phyloP scores from a whole-genome alignment of 2,888 invertebrate species.

The Ecliptopera silaceata region DNA sequence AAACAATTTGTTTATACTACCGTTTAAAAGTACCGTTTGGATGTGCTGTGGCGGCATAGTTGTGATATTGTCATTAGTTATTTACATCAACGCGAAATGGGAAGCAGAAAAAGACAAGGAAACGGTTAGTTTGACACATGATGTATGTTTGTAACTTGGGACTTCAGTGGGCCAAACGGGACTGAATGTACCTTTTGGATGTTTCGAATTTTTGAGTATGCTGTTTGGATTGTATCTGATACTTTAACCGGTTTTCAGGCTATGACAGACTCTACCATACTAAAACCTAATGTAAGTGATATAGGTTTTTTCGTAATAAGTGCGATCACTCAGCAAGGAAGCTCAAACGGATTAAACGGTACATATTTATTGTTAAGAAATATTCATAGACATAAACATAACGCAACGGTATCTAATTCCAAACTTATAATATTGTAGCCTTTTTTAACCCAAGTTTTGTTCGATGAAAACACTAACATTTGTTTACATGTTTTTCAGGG shows the following conservation, averaged over 20 bases:
- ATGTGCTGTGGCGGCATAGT: constrained; percentile 71
- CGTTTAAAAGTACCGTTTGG: constrained; percentile 85
- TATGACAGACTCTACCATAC: constrained; percentile 39
- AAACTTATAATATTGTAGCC: too few species aligned
- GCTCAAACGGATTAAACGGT: constrained; percentile 58
- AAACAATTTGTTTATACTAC: constrained; percentile 85
- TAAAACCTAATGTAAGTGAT: constrained; percentile 70
- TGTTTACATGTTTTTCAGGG: constrained; percentile 43
- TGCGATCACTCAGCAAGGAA: constrained; percentile 84
- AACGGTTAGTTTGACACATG: constrained; percentile 35
- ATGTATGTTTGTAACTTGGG: too few species aligned
- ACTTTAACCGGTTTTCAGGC: constrained; percentile 37
- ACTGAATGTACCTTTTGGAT: not conserved
- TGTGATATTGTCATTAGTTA: constrained; percentile 48
- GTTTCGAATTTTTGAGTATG: not conserved
- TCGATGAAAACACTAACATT: too few species aligned
- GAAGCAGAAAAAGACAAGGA: constrained; percentile 45
- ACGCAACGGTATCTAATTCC: not conserved
- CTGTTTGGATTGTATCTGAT: not conserved
- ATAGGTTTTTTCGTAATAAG: constrained; percentile 79
- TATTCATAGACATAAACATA: not conserved
- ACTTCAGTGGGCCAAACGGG: too few species aligned
- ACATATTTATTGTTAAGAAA: not conserved
- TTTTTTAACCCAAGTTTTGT: too few species aligned
- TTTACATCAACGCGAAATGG: constrained; percentile 62